phyloP scores from a whole-genome alignment of 2,888 invertebrate species.

The Koerneria pararmatus region DNA sequence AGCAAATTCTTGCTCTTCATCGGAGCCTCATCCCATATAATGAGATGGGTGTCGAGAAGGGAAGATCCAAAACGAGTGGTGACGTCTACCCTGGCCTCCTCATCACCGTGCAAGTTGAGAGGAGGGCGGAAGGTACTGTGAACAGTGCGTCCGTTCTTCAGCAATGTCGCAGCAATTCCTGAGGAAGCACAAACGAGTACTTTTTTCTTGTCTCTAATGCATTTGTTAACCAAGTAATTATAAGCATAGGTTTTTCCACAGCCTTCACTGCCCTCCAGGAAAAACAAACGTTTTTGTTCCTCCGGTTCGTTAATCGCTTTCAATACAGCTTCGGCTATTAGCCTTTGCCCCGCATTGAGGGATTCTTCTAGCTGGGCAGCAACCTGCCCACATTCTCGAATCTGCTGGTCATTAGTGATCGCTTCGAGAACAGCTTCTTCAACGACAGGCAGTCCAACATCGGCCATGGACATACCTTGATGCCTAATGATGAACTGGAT shows the following conservation, averaged over 20 bases:
- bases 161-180: constrained; percentile 22
- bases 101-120: not conserved
- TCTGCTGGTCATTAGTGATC: not conserved
- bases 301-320: not conserved
- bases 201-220: not conserved
- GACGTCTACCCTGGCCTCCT: not conserved
- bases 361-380: not conserved
- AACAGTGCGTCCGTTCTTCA: constrained; percentile 12
- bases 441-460: not conserved
- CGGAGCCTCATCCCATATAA: constrained; percentile 16
- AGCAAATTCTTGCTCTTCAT: constrained; percentile 11
- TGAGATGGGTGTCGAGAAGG: not conserved
- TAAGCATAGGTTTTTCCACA: constrained; percentile 20
- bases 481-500: constrained; percentile 3
- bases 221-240: constrained; percentile 16
- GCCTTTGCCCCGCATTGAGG: not conserved
- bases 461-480: not conserved
- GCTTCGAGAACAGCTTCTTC: not conserved
- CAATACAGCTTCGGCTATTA: not conserved
- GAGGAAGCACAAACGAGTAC: constrained; percentile 18
- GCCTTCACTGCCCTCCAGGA: constrained; percentile 19
- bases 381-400: not conserved
- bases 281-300: not conserved
- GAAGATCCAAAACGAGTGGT: not conserved
- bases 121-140: constrained; percentile 7